phyloP scores from a whole-genome alignment of 2,888 invertebrate genomes.

The Cephus runcator region DNA sequence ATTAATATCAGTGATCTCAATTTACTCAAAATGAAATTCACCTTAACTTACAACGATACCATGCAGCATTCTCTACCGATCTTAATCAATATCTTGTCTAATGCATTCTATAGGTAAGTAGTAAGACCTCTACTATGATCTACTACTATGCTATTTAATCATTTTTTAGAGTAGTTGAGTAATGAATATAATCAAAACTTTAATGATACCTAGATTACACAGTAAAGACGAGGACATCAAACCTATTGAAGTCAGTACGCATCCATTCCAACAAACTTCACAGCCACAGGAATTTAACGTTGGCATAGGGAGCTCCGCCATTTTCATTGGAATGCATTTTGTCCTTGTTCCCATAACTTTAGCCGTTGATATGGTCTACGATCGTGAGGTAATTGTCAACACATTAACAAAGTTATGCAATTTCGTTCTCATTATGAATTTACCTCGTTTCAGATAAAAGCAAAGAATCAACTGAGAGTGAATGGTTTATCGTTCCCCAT shows the following conservation, averaged over 20 bases:
- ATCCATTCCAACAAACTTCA: slow-evolving; percentile 80
- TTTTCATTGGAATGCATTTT: slow-evolving; percentile 85
- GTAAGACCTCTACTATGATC: not conserved
- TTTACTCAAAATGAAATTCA: slow-evolving; percentile 69
- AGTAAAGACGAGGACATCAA: slow-evolving; percentile 59
- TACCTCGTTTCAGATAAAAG: slow-evolving; percentile 74
- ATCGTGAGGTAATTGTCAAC: slow-evolving; percentile 75
- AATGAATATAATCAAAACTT: slow-evolving; percentile 10
- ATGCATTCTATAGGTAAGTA: slow-evolving; percentile 75
- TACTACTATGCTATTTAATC: not conserved
- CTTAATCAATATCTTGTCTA: slow-evolving; percentile 77
- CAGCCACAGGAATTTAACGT: slow-evolving; percentile 79
- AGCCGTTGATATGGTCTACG: slow-evolving; percentile 84
- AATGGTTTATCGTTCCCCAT: slow-evolving; percentile 81
- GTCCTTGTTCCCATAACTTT: slow-evolving; percentile 81
- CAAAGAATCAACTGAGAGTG: slow-evolving; percentile 83
- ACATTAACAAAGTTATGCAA: slow-evolving; percentile 3
- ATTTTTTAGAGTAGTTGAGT: slow-evolving; percentile 2
- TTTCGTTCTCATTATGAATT: slow-evolving; percentile 9
- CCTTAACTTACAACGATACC: slow-evolving; percentile 81
- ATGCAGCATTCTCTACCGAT: slow-evolving; percentile 83
- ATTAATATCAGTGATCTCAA: slow-evolving; percentile 71
- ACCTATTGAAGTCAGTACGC: slow-evolving; percentile 73
- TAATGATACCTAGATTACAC: slow-evolving; percentile 48
- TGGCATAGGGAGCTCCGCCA: slow-evolving; percentile 78